Evolutionary conservation across 2,797 vertebrate genomes (phyloP).

Genomic region (Cuculus canorus): DNA sequence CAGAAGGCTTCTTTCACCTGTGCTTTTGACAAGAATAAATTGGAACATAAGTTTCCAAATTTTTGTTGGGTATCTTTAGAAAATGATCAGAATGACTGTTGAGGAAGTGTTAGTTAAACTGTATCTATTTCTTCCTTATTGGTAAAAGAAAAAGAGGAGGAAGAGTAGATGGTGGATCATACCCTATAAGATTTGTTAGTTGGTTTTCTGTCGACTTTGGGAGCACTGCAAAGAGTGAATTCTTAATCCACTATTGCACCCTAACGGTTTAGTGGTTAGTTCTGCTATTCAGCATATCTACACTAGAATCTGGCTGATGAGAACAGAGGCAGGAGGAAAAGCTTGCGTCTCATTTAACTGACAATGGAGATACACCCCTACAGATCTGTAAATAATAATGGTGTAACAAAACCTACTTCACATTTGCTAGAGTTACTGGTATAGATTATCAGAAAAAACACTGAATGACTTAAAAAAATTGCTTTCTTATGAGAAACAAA

Average conservation of each 20-base stretch:
- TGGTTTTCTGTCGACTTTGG: neutral
- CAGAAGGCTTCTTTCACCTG: neutral
- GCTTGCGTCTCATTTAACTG: neutral
- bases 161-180: neutral
- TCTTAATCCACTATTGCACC: neutral
- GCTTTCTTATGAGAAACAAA: neutral
- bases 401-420: neutral
- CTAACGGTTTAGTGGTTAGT: neutral
- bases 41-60: neutral
- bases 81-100: neutral
- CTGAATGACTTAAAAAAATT: neutral
- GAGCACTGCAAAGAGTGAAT: neutral
- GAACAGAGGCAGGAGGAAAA: neutral
- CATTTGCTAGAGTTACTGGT: neutral
- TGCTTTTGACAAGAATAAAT: neutral
- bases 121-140: neutral
- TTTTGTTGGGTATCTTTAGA: neutral
- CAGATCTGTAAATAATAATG: neutral
- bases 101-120: neutral
- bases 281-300: neutral
- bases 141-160: neutral
- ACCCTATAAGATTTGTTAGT: neutral
- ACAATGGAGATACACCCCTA: neutral
- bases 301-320: neutral
- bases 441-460: neutral